Conservation (phyloP, 2,888 invertebrate species). For the Cheilosia impressa region DNA sequence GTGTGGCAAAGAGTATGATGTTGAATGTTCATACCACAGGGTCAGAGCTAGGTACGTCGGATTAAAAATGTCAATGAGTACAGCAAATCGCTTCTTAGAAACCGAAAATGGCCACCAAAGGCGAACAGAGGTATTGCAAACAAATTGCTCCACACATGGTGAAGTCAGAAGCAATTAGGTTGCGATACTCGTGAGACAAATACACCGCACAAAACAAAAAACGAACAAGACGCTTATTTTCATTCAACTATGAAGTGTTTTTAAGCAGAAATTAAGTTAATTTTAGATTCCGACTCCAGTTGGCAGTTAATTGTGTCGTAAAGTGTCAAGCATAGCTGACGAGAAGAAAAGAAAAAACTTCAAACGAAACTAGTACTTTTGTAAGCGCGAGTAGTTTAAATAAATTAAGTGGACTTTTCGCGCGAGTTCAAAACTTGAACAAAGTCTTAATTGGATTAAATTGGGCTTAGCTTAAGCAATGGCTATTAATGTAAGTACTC, state of each 20-base stretch:
- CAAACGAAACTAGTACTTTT: background rate
- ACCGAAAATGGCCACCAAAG: background rate
- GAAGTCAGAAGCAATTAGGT: conserved; percentile 25
- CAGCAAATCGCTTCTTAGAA: too few relatives aligned
- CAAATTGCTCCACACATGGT: conserved; percentile 8
- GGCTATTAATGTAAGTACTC: background rate
- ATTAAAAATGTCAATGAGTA: conserved; percentile 2
- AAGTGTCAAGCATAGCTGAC: conserved; percentile 22
- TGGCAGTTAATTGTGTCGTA: conserved; percentile 15
- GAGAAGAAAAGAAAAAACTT: conserved; percentile 12
- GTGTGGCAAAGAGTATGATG: conserved; percentile 48
- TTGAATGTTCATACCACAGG: conserved; percentile 34
- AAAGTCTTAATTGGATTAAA: conserved; percentile 36
- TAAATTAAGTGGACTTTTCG: conserved; percentile 14
- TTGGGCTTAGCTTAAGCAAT: background rate
- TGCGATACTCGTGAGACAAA: background rate
- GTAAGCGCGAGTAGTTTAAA: background rate
- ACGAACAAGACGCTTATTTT: conserved; percentile 11
- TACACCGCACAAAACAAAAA: background rate
- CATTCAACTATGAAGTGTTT: conserved; percentile 17
- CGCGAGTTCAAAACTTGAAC: background rate
- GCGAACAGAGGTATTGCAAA: background rate
- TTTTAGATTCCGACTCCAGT: conserved; percentile 1
- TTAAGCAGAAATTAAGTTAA: background rate
- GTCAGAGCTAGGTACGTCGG: conserved; percentile 43